Percentiles rank a stretch among this genome's conserved stretches.
Evolutionary conservation across 2,888 invertebrate species (phyloP).

Genomic region (Fissipunctia ypsillon): DNA sequence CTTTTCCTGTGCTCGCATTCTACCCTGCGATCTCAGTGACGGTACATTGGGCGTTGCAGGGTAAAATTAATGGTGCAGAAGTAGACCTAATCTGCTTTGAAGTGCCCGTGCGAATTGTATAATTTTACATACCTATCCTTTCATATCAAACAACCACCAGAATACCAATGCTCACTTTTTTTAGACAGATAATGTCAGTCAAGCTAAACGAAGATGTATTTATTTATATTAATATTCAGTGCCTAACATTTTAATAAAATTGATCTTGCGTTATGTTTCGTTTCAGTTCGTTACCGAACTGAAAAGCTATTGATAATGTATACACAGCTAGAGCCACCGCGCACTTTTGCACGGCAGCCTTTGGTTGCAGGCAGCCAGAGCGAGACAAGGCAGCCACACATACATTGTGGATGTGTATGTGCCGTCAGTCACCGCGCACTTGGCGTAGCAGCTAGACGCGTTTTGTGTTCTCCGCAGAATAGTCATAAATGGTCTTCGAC

Average conservation of each 20-base stretch:
- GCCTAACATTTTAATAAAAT: not conserved
- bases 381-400: too few species aligned
- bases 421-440: too few species aligned
- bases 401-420: too few species aligned
- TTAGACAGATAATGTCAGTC: constrained; percentile 5
- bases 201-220: constrained; percentile 14
- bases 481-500: too few species aligned
- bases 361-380: too few species aligned
- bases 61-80: constrained; percentile 71
- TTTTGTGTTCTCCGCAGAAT: too few species aligned
- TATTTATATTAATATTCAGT: not conserved
- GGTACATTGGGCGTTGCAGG: constrained; percentile 92
- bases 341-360: too few species aligned
- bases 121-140: constrained; percentile 17
- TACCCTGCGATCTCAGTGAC: constrained; percentile 89
- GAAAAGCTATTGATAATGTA: not conserved
- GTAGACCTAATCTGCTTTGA: constrained; percentile 92
- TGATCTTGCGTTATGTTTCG: not conserved
- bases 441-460: too few species aligned
- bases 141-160: not conserved
- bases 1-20: constrained; percentile 88
- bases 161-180: constrained; percentile 10
- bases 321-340: not conserved
- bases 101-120: constrained; percentile 91
- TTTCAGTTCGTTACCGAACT: not conserved